A percentile compares a stretch with the other conserved stretches of the same genome.
phyloP scores from a whole-genome alignment of 2,888 invertebrate genomes.

The Trileptium ribeirensis region DNA sequence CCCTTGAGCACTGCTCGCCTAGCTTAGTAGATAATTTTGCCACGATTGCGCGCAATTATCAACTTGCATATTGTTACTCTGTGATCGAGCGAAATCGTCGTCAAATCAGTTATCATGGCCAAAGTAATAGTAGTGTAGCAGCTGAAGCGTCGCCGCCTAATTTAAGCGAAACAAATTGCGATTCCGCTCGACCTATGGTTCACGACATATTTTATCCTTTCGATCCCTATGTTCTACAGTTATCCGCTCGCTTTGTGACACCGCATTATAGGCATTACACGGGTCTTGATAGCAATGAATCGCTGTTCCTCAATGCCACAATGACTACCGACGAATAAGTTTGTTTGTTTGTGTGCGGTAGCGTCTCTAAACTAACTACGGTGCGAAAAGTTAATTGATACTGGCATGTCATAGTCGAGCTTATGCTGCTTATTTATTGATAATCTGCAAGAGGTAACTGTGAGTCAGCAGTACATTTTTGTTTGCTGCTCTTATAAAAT shows the following conservation, averaged over 20 bases:
- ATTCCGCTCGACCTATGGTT: constrained; percentile 51
- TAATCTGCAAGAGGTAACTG: no score
- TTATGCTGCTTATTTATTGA: no score
- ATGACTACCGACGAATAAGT: no score
- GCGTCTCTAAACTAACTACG: no score
- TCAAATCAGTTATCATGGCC: not conserved
- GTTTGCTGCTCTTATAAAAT: no score
- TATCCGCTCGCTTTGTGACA: constrained; percentile 51
- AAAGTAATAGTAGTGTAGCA: constrained; percentile 35
- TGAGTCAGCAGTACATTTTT: no score
- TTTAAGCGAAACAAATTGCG: not conserved
- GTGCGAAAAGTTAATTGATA: no score
- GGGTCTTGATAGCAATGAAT: not conserved
- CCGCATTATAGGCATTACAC: not conserved
- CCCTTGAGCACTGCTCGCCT: constrained; percentile 67
- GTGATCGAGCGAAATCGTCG: constrained; percentile 72
- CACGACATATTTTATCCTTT: constrained; percentile 77
- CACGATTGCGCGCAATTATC: constrained; percentile 60
- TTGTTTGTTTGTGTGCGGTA: no score
- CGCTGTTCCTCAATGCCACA: no score
- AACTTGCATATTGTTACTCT: constrained; percentile 82
- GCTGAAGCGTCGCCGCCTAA: constrained; percentile 28
- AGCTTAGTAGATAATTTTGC: constrained; percentile 53
- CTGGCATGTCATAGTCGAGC: no score
- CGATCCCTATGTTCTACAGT: constrained; percentile 72